Conservation (phyloP, 2,888 invertebrate genomes). For the Eudiplozoon nipponicum region DNA sequence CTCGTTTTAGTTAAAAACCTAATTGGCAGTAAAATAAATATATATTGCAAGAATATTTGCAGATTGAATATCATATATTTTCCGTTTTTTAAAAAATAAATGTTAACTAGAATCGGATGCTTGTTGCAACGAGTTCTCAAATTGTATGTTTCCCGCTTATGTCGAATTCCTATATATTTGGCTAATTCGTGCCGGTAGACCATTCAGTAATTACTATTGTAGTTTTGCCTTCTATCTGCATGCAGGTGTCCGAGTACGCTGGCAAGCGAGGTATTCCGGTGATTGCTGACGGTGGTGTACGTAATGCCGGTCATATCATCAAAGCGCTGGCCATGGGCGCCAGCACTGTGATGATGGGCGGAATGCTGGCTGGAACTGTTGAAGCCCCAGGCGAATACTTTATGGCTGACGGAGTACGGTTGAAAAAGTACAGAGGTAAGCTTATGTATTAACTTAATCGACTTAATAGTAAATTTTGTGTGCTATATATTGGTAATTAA, state of each 20-base stretch:
- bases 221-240: slow-evolving; percentile 18
- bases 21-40: too few relatives aligned
- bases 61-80: too few relatives aligned
- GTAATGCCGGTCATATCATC: slow-evolving; percentile 72
- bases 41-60: too few relatives aligned
- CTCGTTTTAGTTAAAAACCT: too few relatives aligned
- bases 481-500: neutral
- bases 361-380: slow-evolving; percentile 65
- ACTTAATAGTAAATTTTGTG: neutral
- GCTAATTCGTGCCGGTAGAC: too few relatives aligned
- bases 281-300: slow-evolving; percentile 88
- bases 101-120: too few relatives aligned
- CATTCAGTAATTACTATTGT: too few relatives aligned
- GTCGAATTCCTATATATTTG: too few relatives aligned
- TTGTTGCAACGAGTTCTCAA: too few relatives aligned
- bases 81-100: too few relatives aligned
- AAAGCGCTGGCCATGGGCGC: slow-evolving; percentile 70
- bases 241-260: slow-evolving; percentile 50
- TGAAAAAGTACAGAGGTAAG: slow-evolving; percentile 96
- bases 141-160: too few relatives aligned
- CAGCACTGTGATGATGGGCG: slow-evolving; percentile 95
- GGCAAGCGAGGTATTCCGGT: slow-evolving; percentile 60
- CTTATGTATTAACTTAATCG: slow-evolving; percentile 17
- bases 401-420: slow-evolving; percentile 74
- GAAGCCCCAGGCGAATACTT: slow-evolving; percentile 97